Conservation (phyloP, 2,888 invertebrate species). For the Lathronympha strigana region DNA sequence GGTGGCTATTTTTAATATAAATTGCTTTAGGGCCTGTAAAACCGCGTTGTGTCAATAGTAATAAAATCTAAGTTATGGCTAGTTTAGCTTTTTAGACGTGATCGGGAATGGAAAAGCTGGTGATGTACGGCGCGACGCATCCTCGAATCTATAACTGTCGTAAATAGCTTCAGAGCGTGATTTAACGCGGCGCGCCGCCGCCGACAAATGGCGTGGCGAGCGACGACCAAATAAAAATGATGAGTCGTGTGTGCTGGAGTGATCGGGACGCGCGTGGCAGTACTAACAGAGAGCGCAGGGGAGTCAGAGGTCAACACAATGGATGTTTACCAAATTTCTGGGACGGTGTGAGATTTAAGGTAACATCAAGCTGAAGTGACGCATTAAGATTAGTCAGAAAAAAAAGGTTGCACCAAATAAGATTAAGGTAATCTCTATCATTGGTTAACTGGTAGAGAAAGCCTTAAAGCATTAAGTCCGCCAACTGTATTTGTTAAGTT, state of each 20-base stretch:
- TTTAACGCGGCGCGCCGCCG: constrained; percentile 44
- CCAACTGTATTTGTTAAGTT: no score
- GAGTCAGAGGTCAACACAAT: no score
- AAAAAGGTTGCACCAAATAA: no score
- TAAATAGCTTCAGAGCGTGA: constrained; percentile 31
- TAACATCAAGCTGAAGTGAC: no score
- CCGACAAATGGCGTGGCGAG: constrained; percentile 55
- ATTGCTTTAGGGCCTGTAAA: constrained; percentile 20
- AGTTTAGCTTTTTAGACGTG: constrained; percentile 24
- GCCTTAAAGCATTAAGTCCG: no score
- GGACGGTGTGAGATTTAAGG: no score
- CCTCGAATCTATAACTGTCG: constrained; percentile 33
- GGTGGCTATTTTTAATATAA: constrained; percentile 30
- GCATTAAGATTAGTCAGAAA: no score
- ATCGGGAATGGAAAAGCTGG: constrained; percentile 44
- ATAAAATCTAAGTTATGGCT: constrained; percentile 16
- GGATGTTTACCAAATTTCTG: no score
- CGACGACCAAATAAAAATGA: constrained; percentile 63
- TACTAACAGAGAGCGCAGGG: no score
- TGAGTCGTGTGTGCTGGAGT: constrained; percentile 53
- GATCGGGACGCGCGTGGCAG: no score
- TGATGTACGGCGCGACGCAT: constrained; percentile 53
- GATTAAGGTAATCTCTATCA: no score
- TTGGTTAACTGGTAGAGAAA: no score
- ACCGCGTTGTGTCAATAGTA: constrained; percentile 16